phyloP scores from a whole-genome alignment of 1,140 invertebrate genomes.

The Papilio xuthus region DNA sequence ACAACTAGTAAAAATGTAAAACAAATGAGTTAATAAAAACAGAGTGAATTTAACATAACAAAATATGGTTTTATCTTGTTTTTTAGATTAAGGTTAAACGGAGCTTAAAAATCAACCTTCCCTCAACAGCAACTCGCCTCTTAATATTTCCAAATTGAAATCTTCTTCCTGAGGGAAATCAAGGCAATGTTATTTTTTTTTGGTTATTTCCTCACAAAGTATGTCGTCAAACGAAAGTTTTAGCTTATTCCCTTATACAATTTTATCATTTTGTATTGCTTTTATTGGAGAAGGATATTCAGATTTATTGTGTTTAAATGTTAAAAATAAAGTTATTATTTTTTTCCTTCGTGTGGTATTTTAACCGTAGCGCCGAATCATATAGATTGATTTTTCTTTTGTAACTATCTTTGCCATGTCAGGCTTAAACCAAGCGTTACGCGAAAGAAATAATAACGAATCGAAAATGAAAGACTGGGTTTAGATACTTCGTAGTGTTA shows the following conservation, averaged over 20 bases:
- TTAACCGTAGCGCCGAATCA: background rate
- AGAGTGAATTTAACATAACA: background rate
- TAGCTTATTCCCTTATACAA: background rate
- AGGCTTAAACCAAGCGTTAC: no score
- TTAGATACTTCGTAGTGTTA: no score
- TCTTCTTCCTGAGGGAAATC: constrained; percentile 19
- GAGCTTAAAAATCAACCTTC: constrained; percentile 17
- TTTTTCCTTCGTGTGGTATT: no score
- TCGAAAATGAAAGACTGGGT: no score
- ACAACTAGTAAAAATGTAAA: no score
- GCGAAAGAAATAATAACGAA: no score
- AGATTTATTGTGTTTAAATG: background rate
- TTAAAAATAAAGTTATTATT: no score
- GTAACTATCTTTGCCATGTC: no score
- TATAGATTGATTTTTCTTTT: background rate
- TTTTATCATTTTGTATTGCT: background rate
- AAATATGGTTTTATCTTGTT: background rate
- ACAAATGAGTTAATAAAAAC: background rate
- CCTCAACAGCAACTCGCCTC: background rate
- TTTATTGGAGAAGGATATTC: background rate
- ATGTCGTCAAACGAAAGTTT: constrained; percentile 2
- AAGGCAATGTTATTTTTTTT: constrained; percentile 20
- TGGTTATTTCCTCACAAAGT: constrained; percentile 13
- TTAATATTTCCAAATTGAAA: constrained; percentile 22
- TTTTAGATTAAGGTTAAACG: background rate